A percentile compares a stretch with the other conserved stretches of the same genome.
Evolutionary conservation across 2,888 invertebrate species (phyloP).

Genomic region (Alitta virens): DNA sequence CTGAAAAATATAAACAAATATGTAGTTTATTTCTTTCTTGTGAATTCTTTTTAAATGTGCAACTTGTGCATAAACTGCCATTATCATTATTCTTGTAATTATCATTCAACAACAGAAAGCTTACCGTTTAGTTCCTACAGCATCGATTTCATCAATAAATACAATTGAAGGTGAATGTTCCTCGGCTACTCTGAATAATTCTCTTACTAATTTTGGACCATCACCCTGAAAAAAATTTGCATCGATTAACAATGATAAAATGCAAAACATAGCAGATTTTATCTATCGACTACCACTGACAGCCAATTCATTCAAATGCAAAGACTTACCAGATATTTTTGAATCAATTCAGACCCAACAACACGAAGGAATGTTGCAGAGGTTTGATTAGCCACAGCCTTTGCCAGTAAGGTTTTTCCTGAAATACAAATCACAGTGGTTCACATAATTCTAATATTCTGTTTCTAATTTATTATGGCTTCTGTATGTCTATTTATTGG

Average conservation of each 20-base stretch:
- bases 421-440: constrained; percentile 2
- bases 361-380: constrained; percentile 98
- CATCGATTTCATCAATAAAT: constrained; percentile 99
- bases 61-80: too few relatives aligned
- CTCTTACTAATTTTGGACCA: constrained; percentile 96
- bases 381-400: constrained; percentile 99
- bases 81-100: too few relatives aligned
- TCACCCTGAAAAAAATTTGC: constrained; percentile 76
- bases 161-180: constrained; percentile 99
- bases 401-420: constrained; percentile 91
- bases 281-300: too few relatives aligned
- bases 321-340: constrained; percentile 80
- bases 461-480: too few relatives aligned
- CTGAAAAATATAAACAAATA: constrained; percentile 54
- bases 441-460: too few relatives aligned
- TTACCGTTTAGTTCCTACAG: constrained; percentile 87
- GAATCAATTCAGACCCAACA: constrained; percentile 98
- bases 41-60: too few relatives aligned
- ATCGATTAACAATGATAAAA: too few relatives aligned
- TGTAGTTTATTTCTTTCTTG: too few relatives aligned
- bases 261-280: too few relatives aligned
- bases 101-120: constrained; percentile 1
- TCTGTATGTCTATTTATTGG: too few relatives aligned
- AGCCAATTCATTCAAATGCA: not conserved
- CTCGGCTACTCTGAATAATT: constrained; percentile 97